These are phyloP conservation scores for Hydrozoanthus tunicans DNA, from an alignment of 64 coral and sea anemone species.

Conservation along the genomic window DNA sequence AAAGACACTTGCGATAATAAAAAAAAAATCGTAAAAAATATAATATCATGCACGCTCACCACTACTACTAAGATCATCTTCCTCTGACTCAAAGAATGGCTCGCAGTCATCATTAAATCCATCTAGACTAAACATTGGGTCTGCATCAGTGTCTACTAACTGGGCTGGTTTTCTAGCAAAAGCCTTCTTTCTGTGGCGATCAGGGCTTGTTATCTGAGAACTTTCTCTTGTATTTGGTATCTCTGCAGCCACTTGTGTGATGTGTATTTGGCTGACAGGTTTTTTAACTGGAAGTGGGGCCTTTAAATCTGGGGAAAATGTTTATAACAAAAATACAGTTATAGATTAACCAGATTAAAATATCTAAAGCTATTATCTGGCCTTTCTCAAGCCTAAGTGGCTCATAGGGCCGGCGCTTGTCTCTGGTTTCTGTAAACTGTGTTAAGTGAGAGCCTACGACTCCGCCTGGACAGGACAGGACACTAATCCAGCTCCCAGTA, in stretches of 20 bases:
- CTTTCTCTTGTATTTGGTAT: background rate
- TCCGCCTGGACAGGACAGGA: too few relatives aligned
- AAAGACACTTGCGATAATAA: background rate
- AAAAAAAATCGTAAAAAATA: background rate
- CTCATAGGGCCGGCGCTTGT: too few relatives aligned
- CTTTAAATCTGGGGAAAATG: constrained; percentile 13
- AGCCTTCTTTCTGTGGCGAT: background rate
- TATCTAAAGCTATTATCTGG: too few relatives aligned
- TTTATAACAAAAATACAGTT: background rate
- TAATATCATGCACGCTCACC: constrained; percentile 52
- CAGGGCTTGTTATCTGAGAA: background rate
- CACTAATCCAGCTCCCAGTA: too few relatives aligned
- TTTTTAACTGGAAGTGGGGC: constrained; percentile 14
- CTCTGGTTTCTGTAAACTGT: too few relatives aligned
- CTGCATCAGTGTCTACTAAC: constrained; percentile 62
- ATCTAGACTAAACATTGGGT: constrained; percentile 87
- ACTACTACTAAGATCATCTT: constrained; percentile 90
- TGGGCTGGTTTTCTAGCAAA: constrained; percentile 26
- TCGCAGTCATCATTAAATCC: constrained; percentile 88
- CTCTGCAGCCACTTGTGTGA: constrained; percentile 60
- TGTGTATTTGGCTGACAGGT: constrained; percentile 69
- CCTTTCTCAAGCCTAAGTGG: too few relatives aligned
- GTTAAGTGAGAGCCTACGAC: too few relatives aligned
- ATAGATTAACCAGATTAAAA: too few relatives aligned
- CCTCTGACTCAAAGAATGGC: constrained; percentile 94